Base-by-base conservation (phyloP, 2,888 invertebrate species). In the Parascotia fuliginaria region DNA sequence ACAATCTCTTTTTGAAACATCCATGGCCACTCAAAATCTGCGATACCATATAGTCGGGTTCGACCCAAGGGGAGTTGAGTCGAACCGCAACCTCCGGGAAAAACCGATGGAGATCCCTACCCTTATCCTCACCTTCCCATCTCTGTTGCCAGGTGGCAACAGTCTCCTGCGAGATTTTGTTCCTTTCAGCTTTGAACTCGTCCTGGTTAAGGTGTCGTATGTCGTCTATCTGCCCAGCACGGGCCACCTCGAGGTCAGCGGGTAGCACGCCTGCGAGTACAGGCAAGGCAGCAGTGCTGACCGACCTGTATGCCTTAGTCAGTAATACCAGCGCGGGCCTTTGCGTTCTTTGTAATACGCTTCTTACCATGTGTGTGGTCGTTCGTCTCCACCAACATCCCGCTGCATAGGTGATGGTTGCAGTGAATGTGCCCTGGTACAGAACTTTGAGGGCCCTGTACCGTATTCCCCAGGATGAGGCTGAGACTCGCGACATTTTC, bases 1-100 rank as follows among this genome's bases (percentile, higher is more conserved):
- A 2, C 40, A 69, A 14, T 9, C 65, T 42, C 39, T 55, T 47
- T 0, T 54, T 24, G 9, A 63, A 66, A 2, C 58, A 63, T 6
- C 65, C 69, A 32, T 71, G 67, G 1, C 65, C 70, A 0, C 56
- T 44, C 16, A 66, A 46, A 1, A 66, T 46, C 42, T 67, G 62
- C 0, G 65, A 66, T 4, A 46, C 34, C 2, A 34, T 55, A 11
- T 65, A 62, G 55, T 70, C 69, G 38, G 65, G 65, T 3, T 47
- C 56, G 0, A 70, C 57, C 65, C 69, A 72, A 5, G 36, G 19
- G 0, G 28, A 16, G 7, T 9, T 13, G 6, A 64, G 45, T 7
- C 70, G 33, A 0, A 3, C 60, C 13, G 13, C 14, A 19, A 73
- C 61, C 12, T 65, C 54, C 27, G 71, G 69, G 43, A 73, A 73